A percentile compares a stretch with the other conserved stretches of the same genome.
Conservation (phyloP, 92 coral and sea anemone genomes). For the Galaxea fascicularis region DNA sequence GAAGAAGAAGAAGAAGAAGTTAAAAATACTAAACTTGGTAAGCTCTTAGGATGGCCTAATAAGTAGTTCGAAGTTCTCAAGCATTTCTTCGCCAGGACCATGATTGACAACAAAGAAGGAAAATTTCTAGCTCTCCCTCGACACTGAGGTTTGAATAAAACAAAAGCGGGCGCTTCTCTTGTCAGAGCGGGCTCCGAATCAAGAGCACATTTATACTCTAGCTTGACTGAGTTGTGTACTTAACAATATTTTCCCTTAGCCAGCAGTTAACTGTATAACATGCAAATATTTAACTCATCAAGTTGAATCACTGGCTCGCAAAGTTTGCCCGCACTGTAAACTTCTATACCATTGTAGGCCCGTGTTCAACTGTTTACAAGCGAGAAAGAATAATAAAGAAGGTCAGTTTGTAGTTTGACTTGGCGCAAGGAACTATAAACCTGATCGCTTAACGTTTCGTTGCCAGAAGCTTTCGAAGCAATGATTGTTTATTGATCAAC, state of each 20-base stretch:
- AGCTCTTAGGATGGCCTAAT: background rate
- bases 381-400: background rate
- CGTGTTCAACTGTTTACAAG: constrained; percentile 27
- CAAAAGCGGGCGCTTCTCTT: constrained; percentile 15
- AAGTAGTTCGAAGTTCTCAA: background rate
- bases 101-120: background rate
- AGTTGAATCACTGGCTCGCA: constrained; percentile 70
- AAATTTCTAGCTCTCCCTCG: background rate
- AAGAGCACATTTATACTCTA: constrained; percentile 13
- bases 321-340: constrained; percentile 73
- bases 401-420: background rate
- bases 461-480: background rate
- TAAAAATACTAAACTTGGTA: background rate
- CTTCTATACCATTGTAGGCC: constrained; percentile 61
- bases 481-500: background rate
- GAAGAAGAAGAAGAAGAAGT: background rate
- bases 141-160: constrained; percentile 15
- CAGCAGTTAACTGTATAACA: constrained; percentile 82
- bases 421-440: background rate
- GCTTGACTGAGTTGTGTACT: constrained; percentile 47
- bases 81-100: background rate
- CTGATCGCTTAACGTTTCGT: background rate
- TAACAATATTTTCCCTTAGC: constrained; percentile 44
- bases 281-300: constrained; percentile 95
- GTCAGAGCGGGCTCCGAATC: background rate